Base-by-base conservation (phyloP, 2,888 invertebrate species). In the Parelbella ahira region DNA sequence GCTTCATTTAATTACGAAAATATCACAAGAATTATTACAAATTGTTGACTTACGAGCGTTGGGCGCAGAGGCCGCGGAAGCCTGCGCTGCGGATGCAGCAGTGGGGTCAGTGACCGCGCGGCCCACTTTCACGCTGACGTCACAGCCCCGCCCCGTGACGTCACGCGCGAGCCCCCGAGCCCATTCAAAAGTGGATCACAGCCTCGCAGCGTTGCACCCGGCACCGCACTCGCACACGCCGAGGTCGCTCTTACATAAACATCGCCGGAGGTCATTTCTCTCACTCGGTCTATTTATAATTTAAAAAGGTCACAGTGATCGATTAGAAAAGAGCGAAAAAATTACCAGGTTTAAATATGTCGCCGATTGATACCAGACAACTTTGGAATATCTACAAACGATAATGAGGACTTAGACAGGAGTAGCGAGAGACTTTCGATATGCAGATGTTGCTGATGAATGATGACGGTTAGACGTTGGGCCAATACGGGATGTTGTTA, bases 101-200 rank as follows among this genome's bases (percentile, higher is more conserved):
- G 58, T 52, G 63, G 60, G 82, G 73, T 83, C 80, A 54, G 60
- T 68, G 80, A 72, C 77, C 83, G 77, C 59, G 65, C 67, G 84
- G 70, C 86, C 86, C 54, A 86, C 57, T 83, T 84, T 75, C 58
- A 38, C 49, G 59, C 64, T 84, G 76, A 86, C 86, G 86, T 86
- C 84, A 86, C 70, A 47, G 75, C 56, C 76, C 76, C 80, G 80
- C 80, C 81, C 76, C 71, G 59, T 83, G 82, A 84, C 84, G 84
- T 86, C 80, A 84, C 62, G 54, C 48, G 54, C 64, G 61, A 71
- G 78, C 79, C 80, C 74, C 77, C 68, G 58, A 68, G 69, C 75
- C 70, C 84, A 86, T 84, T 86, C 84, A 86, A 83, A 84, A 86
- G 60, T 86, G 63, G 84, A 84, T 66, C 84, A 81, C 64, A 76